Conservation (phyloP, 2,797 vertebrate species). For the Argentina silus region DNA sequence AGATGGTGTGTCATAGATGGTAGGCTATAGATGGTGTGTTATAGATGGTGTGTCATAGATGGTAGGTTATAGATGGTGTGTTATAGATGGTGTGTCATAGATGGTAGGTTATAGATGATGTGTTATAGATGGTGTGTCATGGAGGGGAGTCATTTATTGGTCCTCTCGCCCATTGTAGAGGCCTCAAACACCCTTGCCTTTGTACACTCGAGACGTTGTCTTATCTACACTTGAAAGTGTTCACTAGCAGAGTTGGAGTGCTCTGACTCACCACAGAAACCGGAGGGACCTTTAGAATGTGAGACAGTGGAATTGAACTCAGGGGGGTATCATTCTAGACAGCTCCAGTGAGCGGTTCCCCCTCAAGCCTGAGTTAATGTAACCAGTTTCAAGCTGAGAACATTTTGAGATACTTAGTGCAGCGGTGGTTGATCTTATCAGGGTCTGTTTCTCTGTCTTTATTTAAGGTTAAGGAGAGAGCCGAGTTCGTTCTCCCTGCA, state of each 20-base stretch:
- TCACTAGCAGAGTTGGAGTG: constrained; percentile 23
- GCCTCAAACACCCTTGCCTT: constrained; percentile 1
- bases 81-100: no score
- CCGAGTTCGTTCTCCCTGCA: background rate
- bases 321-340: background rate
- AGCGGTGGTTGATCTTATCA: background rate
- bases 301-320: background rate
- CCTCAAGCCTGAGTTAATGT: background rate
- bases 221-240: constrained; percentile 35
- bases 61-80: constrained; percentile 30
- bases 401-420: background rate
- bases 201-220: background rate
- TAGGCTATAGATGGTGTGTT: constrained; percentile 29
- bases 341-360: background rate
- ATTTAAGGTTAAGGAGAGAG: background rate
- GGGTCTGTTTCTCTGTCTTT: background rate
- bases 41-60: no score
- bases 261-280: constrained; percentile 15
- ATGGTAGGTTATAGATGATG: constrained; percentile 34
- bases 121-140: constrained; percentile 30
- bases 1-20: no score
- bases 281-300: constrained; percentile 7
- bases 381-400: background rate
- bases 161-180: constrained; percentile 21
- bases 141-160: constrained; percentile 43